These are phyloP conservation scores for human (Homo sapiens) DNA, from an alignment of 2,113 vertebrate genomes.

Conservation along the genomic window GRCh38 chr4:107939001-107939500, in stretches of 20 bases:
- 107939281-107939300: background rate
- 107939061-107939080: too few species aligned
- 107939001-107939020: too few species aligned
- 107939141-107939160: too few species aligned
- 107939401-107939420: background rate
- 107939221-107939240: background rate
- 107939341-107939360: background rate
- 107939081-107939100: too few species aligned
- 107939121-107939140: too few species aligned
- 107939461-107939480: background rate
- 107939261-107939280: background rate
- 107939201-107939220: background rate
- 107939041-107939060: too few species aligned
- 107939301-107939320: background rate
- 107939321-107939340: background rate
- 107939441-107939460: background rate
- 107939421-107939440: background rate
- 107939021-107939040: too few species aligned
- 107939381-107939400: background rate
- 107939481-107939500: background rate
- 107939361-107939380: conserved; percentile 6
- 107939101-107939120: too few species aligned
- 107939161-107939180: too few species aligned
- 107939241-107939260: background rate
- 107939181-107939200: background rate